Base-by-base conservation (phyloP, 2,797 vertebrate species). In the Scyliorhinus canicula region DNA sequence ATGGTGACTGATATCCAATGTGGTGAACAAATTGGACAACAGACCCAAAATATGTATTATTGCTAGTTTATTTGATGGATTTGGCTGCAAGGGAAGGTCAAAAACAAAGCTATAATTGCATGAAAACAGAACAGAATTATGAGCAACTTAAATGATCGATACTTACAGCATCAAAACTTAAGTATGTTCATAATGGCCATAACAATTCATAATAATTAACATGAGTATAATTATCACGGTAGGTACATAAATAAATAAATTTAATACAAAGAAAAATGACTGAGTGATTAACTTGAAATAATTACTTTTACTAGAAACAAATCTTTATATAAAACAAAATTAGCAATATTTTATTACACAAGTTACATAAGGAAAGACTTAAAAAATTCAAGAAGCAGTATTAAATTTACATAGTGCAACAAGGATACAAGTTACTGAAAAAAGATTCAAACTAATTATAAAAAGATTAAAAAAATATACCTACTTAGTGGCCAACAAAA, bases 41-140 rank as follows among this genome's bases (percentile, higher is more conserved):
- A 99, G 97, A 52, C 99, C 99, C 96, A 99, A 96, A 96, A 99
- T 99, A 96, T 99, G 99, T 96, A 99, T 99, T 96, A 99, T 99
- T 71, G 99, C 99, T 97, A 99, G 96, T 95, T 99, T 99, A 96
- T 99, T 99, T 95, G 99, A 99, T 31, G 99, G 99, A 97, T 99
- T 99, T 40, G 99, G 99, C 99, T 99, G 96, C 28, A 97, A 96
- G 82, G 90, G 96, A 93, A 91, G 95, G 95, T 95, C 95, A 93
- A 90, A 93, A 95, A 95, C 85, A 95, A 95, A 95, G 71, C 71
- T 79, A 95, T 90, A 93, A 86, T 90, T 95, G 93, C 93, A 95
- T 90, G 88, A 95, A 95, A 95, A 95, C 95, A 86, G 90, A 95
- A 95, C 84, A 95, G 95, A 95, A 95, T 90, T 93, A 95, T 95